Evolutionary conservation across 2,888 invertebrate genomes (phyloP).

Genomic region (Allolobophora icterica): DNA sequence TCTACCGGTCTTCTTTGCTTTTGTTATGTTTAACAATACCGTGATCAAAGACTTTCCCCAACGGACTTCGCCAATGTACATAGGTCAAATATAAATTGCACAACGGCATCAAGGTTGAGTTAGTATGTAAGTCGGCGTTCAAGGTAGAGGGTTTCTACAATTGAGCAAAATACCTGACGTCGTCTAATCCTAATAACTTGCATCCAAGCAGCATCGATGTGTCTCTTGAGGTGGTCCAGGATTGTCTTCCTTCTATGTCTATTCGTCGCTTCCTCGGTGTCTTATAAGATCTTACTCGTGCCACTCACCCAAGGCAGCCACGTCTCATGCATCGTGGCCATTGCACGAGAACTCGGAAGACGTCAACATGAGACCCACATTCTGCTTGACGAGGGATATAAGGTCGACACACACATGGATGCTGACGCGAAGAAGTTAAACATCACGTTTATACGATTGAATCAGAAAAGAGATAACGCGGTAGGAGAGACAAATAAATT

Average conservation of each 20-base stretch:
- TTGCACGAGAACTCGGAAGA: neutral
- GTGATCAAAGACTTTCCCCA: too few relatives aligned
- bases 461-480: neutral
- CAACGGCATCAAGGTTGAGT: too few relatives aligned
- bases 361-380: constrained; percentile 25
- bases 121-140: too few relatives aligned
- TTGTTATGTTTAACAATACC: too few relatives aligned
- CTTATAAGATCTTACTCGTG: constrained; percentile 19
- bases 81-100: too few relatives aligned
- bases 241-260: neutral
- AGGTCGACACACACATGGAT: too few relatives aligned
- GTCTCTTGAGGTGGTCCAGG: constrained; percentile 23
- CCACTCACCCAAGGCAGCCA: neutral
- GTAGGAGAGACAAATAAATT: neutral
- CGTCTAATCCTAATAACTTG: neutral
- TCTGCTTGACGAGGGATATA: neutral
- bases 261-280: neutral
- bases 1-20: too few relatives aligned
- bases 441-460: neutral
- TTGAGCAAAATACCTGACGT: too few relatives aligned
- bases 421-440: neutral
- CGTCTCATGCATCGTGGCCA: neutral
- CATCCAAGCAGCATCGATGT: neutral
- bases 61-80: too few relatives aligned
- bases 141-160: too few relatives aligned